A percentile compares a stretch with the other conserved stretches of the same genome.
These are phyloP conservation scores for Blennius ocellaris DNA, from an alignment of 2,113 vertebrate genomes.

Conservation along the genomic window DNA sequence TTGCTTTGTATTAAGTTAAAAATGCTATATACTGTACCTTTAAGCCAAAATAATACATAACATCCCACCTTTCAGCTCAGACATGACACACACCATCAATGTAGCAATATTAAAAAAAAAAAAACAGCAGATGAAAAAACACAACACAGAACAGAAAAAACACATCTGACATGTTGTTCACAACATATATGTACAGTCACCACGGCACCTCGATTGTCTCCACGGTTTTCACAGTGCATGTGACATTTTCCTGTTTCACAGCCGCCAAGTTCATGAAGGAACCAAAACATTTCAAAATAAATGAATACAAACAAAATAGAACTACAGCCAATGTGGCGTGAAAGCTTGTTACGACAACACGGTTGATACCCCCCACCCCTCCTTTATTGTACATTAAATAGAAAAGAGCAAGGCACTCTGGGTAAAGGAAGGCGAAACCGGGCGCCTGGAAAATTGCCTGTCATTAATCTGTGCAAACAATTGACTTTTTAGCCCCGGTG, in stretches of 20 bases:
- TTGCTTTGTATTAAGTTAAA: too few species aligned
- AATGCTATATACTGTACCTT: too few species aligned
- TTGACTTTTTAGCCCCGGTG: constrained; percentile 73
- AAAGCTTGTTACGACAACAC: constrained; percentile 21
- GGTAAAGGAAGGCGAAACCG: constrained; percentile 66
- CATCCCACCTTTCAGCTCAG: constrained; percentile 6
- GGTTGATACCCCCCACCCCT: constrained; percentile 23
- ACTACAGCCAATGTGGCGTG: background rate
- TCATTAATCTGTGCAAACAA: constrained; percentile 83
- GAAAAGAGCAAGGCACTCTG: constrained; percentile 80
- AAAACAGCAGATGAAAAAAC: constrained; percentile 21
- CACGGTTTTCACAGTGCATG: constrained; percentile 56
- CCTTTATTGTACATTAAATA: constrained; percentile 72
- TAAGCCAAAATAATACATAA: too few species aligned
- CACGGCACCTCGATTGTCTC: constrained; percentile 63
- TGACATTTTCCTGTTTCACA: constrained; percentile 55
- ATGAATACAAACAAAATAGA: too few species aligned
- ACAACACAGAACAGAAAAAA: constrained; percentile 46
- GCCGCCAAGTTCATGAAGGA: too few species aligned
- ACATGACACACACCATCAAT: constrained; percentile 40
- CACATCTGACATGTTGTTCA: constrained; percentile 35
- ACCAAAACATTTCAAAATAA: too few species aligned
- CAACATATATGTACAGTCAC: constrained; percentile 58
- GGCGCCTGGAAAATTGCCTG: constrained; percentile 72
- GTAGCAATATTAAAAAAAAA: too few species aligned